These are phyloP conservation scores for Heteromyza rotundicornis DNA, from an alignment of 2,888 invertebrate genomes.

Conservation along the genomic window DNA sequence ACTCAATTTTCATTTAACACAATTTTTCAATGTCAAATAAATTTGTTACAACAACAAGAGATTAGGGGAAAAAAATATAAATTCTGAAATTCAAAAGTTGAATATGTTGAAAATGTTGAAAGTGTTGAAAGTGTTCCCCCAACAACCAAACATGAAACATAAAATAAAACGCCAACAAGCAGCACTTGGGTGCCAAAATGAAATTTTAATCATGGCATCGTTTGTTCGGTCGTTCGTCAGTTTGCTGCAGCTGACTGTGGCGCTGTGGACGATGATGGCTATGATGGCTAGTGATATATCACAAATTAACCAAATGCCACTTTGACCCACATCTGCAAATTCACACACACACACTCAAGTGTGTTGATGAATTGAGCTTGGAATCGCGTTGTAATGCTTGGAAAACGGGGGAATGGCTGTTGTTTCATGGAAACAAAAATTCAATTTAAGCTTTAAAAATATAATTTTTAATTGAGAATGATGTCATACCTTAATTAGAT, in stretches of 20 bases:
- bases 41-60: background rate
- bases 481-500: too few relatives aligned
- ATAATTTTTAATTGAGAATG: background rate
- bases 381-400: background rate
- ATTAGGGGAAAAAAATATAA: too few relatives aligned
- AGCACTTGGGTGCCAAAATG: background rate
- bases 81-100: background rate
- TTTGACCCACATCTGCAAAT: constrained; percentile 38
- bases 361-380: background rate
- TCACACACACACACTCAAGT: too few relatives aligned
- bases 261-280: background rate
- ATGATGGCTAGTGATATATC: constrained; percentile 37
- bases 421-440: too few relatives aligned
- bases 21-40: background rate
- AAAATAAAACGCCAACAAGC: too few relatives aligned
- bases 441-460: too few relatives aligned
- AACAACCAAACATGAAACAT: too few relatives aligned
- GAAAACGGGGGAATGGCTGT: too few relatives aligned
- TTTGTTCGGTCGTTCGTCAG: too few relatives aligned
- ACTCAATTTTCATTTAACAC: background rate
- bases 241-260: background rate
- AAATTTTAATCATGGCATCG: background rate
- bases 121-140: background rate
- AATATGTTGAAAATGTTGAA: background rate
- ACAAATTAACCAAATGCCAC: constrained; percentile 43